These are phyloP conservation scores for Frankliniella fusca DNA, from an alignment of 2,888 invertebrate species.

Conservation along the genomic window DNA sequence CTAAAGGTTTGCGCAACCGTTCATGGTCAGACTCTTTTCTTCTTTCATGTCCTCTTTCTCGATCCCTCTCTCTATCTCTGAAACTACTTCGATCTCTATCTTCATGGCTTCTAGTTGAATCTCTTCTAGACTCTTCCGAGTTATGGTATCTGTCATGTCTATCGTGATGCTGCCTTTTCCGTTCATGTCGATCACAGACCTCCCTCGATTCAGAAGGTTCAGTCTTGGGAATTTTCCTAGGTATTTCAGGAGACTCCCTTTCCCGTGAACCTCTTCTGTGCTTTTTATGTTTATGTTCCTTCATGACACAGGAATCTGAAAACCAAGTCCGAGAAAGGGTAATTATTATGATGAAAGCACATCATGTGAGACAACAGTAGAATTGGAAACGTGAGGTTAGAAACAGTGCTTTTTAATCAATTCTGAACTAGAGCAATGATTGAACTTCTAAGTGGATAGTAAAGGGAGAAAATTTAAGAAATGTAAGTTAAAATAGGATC, in stretches of 20 bases:
- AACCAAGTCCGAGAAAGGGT: background rate
- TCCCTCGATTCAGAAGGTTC: background rate
- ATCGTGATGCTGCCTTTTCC: background rate
- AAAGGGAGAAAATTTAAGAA: background rate
- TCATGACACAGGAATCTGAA: background rate
- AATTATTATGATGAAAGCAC: background rate
- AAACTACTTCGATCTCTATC: background rate
- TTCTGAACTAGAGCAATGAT: background rate
- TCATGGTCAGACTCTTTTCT: background rate
- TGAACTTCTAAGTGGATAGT: too few species aligned
- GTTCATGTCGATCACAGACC: background rate
- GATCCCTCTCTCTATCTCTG: background rate
- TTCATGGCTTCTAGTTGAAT: background rate
- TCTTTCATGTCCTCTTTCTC: background rate
- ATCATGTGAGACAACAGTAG: background rate
- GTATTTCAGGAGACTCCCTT: background rate
- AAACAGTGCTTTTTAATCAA: background rate
- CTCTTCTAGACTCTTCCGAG: background rate
- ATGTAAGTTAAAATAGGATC: background rate
- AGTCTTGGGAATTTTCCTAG: background rate
- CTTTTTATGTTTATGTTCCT: background rate
- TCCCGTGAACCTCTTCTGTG: background rate
- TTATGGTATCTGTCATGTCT: slow-evolving; percentile 1
- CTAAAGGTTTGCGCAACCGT: background rate
- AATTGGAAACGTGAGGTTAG: background rate